These are phyloP conservation scores for Ephestia elutella DNA, from an alignment of 1,140 invertebrate species.

Conservation along the genomic window DNA sequence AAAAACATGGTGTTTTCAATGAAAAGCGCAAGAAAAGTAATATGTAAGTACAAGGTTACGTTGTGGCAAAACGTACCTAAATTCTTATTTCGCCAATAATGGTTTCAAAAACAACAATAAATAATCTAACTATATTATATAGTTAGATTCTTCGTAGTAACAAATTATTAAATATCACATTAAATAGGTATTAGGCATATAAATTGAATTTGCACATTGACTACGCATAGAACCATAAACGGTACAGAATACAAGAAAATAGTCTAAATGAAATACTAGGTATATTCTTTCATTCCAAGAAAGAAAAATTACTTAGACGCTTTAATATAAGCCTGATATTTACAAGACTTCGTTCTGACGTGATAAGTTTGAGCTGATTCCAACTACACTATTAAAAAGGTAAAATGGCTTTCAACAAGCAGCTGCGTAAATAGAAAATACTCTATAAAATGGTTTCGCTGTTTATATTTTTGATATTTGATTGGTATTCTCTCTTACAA, in stretches of 20 bases:
- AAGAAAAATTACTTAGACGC: conserved; percentile 8
- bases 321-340: conserved; percentile 37
- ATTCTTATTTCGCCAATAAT: too few relatives aligned
- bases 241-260: background rate
- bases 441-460: too few relatives aligned
- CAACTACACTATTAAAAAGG: conserved; percentile 17
- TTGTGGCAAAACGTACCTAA: too few relatives aligned
- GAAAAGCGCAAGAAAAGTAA: too few relatives aligned
- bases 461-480: too few relatives aligned
- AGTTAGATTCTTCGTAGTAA: background rate
- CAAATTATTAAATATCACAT: background rate
- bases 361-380: conserved; percentile 24
- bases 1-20: too few relatives aligned
- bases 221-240: background rate
- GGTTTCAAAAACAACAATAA: too few relatives aligned
- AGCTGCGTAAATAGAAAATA: background rate
- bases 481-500: too few relatives aligned
- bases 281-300: conserved; percentile 9
- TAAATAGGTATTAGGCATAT: too few relatives aligned
- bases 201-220: too few relatives aligned
- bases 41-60: too few relatives aligned
- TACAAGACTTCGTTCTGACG: conserved; percentile 43
- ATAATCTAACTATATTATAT: too few relatives aligned
- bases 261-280: background rate
- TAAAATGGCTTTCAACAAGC: background rate